Evolutionary conservation across 2,888 invertebrate species (phyloP), one percentile per base, ranked within the genome.

Genomic region (Dryomyza anilis): DNA sequence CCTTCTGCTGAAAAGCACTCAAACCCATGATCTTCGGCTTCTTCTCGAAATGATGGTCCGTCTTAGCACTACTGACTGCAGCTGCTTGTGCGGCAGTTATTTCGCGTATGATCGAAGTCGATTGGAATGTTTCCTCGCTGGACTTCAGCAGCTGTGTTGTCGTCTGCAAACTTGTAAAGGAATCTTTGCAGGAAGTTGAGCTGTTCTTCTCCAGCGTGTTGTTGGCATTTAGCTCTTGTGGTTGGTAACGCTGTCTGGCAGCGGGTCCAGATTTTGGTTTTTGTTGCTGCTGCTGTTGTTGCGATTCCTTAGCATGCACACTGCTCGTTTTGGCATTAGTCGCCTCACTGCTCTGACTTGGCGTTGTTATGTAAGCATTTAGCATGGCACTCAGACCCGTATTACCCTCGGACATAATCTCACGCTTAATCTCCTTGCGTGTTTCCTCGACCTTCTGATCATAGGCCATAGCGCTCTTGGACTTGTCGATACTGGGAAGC

Each of bases 201-300:
- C 33, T 23, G 63, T 67, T 50, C 53, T 67, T 70, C 19, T 71
- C 72, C 43, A 66, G 29, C 4, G 70, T 63, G 23, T 64, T 63
- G 21, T 50, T 71, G 30, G 79, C 76, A 5, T 81, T 74, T 23
- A 87, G 83, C 71, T 88, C 87, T 65, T 86, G 85, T 0, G 88
- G 88, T 73, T 86, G 78, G 36, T 87, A 83, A 23, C 88, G 82
- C 74, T 88, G 88, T 27, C 88, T 78, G 1, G 86, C 80, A 3
- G 86, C 85, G 0, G 87, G 85, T 0, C 86, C 86, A 1, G 85
- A 84, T 65, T 85, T 83, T 14, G 81, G 78, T 66, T 83, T 80
- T 1, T 67, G 6, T 45, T 4, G 16, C 60, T 30, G 77, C 72
- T 84, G 82, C 19, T 71, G 68, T 16, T 69, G 69, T 27, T 19